Percentiles rank a stretch among this genome's conserved stretches.
These are phyloP conservation scores for Rutilus rutilus DNA, from an alignment of 2,113 vertebrate species.

Conservation along the genomic window DNA sequence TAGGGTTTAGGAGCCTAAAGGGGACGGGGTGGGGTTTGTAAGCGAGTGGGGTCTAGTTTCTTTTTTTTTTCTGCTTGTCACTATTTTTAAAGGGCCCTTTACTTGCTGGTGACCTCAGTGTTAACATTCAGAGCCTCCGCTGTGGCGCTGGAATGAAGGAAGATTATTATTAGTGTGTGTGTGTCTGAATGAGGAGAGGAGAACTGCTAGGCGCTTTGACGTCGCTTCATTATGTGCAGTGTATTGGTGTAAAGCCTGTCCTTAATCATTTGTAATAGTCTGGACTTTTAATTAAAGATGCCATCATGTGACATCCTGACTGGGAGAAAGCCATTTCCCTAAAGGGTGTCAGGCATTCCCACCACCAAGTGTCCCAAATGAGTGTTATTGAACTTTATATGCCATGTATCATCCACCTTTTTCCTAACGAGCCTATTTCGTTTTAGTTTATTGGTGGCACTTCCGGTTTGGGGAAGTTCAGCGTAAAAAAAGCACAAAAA, in stretches of 20 bases:
- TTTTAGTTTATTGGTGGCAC: too few species aligned
- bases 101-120: slow-evolving; percentile 57
- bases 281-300: not conserved
- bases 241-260: slow-evolving; percentile 16
- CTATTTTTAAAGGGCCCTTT: slow-evolving; percentile 73
- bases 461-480: too few species aligned
- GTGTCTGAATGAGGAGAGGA: slow-evolving; percentile 4
- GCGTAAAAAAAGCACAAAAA: too few species aligned
- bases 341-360: not conserved
- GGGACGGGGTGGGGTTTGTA: slow-evolving; percentile 45
- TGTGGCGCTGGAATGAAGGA: slow-evolving; percentile 64
- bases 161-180: slow-evolving; percentile 57
- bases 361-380: not conserved
- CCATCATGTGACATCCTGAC: not conserved
- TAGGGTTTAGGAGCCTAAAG: slow-evolving; percentile 42
- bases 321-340: not conserved
- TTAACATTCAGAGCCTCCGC: slow-evolving; percentile 64
- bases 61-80: slow-evolving; percentile 49
- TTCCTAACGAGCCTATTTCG: too few species aligned
- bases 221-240: slow-evolving; percentile 22
- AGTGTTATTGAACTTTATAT: not conserved
- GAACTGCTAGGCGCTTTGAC: slow-evolving; percentile 3
- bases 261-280: not conserved
- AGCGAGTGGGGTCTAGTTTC: slow-evolving; percentile 56
- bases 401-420: not conserved